Conservation (phyloP, 1,140 invertebrate genomes). For the Papilio aristodemus region DNA sequence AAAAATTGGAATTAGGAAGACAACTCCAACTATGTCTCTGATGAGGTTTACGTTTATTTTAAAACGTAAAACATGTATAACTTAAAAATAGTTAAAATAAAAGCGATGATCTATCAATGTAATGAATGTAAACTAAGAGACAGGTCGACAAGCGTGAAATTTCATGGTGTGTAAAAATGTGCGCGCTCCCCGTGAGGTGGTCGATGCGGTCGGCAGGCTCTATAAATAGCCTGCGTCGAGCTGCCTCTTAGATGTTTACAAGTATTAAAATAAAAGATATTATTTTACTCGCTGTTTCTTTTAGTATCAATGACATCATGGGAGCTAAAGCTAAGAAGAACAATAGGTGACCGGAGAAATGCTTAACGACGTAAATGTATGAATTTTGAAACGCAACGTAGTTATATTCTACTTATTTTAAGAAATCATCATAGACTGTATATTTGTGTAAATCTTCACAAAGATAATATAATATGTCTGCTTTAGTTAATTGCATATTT, state of each 20-base stretch:
- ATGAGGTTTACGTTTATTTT: too few species aligned
- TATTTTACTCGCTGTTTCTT: not conserved
- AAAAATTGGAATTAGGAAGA: too few species aligned
- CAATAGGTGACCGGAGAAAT: not conserved
- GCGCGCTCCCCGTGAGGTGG: not conserved
- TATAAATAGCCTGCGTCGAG: not conserved
- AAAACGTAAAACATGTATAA: not conserved
- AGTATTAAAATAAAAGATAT: conserved; percentile 21
- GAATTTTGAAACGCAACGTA: not conserved
- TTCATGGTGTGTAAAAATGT: conserved; percentile 15
- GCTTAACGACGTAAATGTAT: not conserved
- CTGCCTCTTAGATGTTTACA: conserved; percentile 12
- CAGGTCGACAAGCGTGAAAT: conserved; percentile 8
- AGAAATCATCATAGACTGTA: too few species aligned
- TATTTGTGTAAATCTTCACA: too few species aligned
- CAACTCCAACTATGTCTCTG: too few species aligned
- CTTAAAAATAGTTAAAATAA: not conserved
- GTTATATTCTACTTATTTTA: too few species aligned
- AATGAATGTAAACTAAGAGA: conserved; percentile 5
- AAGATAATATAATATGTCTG: too few species aligned
- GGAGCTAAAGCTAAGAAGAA: not conserved
- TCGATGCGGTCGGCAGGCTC: not conserved
- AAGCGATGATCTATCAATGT: not conserved
- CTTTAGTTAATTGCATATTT: too few species aligned
- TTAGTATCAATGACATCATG: conserved; percentile 6